Evolutionary conservation across 2,113 vertebrate species (phyloP).

Genomic region (Crypturellus undulatus): DNA sequence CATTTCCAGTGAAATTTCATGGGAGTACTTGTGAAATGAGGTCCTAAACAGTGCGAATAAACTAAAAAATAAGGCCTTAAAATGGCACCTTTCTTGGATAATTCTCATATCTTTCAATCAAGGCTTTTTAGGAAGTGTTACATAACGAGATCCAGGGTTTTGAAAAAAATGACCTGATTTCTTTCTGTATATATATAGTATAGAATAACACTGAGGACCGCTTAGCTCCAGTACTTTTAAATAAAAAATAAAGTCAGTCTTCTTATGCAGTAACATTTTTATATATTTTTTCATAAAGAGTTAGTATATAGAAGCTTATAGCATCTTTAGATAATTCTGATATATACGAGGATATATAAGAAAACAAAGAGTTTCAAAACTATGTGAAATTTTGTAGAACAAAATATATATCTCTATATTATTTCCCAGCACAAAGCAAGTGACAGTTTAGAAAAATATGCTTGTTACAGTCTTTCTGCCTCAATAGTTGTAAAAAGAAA

Average conservation of each 20-base stretch:
- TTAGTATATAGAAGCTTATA: slow-evolving; percentile 20
- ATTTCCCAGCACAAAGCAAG: slow-evolving; percentile 59
- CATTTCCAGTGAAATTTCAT: neutral
- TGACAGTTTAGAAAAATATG: slow-evolving; percentile 65
- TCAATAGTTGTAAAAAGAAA: slow-evolving; percentile 4
- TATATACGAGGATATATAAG: slow-evolving; percentile 1
- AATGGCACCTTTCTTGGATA: neutral
- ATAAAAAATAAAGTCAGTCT: slow-evolving; percentile 7
- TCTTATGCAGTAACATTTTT: slow-evolving; percentile 6
- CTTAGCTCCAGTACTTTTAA: neutral
- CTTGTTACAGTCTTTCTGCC: slow-evolving; percentile 44
- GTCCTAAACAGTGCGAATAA: neutral
- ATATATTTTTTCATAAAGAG: neutral
- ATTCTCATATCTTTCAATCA: neutral
- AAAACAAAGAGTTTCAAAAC: slow-evolving; percentile 49
- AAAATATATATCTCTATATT: slow-evolving; percentile 73
- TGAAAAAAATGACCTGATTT: slow-evolving; percentile 3
- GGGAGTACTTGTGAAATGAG: neutral
- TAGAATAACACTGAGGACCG: slow-evolving; percentile 4
- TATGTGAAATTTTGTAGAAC: slow-evolving; percentile 57
- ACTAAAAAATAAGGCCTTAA: neutral
- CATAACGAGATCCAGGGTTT: neutral
- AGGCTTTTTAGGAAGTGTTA: slow-evolving; percentile 17
- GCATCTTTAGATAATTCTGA: slow-evolving; percentile 7
- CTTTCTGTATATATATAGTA: accelerated